phyloP scores from a whole-genome alignment of 1,140 invertebrate species.

The Lasioglossum albipes region DNA sequence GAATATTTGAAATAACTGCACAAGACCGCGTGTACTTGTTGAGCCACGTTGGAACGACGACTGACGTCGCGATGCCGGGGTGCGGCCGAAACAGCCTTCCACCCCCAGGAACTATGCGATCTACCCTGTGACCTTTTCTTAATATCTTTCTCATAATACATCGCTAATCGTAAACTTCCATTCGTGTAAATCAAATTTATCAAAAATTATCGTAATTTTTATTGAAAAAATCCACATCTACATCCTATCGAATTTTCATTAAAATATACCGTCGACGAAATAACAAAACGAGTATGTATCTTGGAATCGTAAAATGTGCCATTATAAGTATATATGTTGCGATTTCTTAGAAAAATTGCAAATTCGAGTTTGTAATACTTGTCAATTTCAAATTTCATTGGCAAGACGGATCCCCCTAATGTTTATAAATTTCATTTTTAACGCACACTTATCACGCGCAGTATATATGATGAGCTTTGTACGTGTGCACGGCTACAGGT shows the following conservation, averaged over 20 bases:
- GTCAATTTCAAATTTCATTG: not conserved
- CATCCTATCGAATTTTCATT: not conserved
- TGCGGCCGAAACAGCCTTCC: slow-evolving; percentile 72
- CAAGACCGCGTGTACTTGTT: slow-evolving; percentile 69
- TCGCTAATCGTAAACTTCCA: not conserved
- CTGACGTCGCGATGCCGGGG: slow-evolving; percentile 72
- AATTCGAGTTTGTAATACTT: not conserved
- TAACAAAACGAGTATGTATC: not conserved
- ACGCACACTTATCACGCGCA: slow-evolving; percentile 46
- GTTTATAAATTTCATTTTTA: slow-evolving; percentile 3
- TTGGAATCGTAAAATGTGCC: not conserved
- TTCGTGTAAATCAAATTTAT: not conserved
- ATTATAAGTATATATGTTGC: no score
- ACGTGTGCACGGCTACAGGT: slow-evolving; percentile 68
- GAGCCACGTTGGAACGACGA: slow-evolving; percentile 72
- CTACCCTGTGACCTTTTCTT: slow-evolving; percentile 61
- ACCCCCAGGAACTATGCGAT: slow-evolving; percentile 64
- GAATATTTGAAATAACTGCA: slow-evolving; percentile 46
- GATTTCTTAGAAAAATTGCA: not conserved
- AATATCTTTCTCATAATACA: slow-evolving; percentile 1
- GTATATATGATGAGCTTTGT: slow-evolving; percentile 37
- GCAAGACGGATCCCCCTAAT: not conserved
- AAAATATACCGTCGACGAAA: not conserved
- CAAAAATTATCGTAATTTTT: not conserved
- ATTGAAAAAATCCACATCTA: not conserved